Percentiles rank a stretch among this genome's conserved stretches.
These are phyloP conservation scores for Microtus richardsoni DNA, from an alignment of 2,113 vertebrate species.

Conservation along the genomic window DNA sequence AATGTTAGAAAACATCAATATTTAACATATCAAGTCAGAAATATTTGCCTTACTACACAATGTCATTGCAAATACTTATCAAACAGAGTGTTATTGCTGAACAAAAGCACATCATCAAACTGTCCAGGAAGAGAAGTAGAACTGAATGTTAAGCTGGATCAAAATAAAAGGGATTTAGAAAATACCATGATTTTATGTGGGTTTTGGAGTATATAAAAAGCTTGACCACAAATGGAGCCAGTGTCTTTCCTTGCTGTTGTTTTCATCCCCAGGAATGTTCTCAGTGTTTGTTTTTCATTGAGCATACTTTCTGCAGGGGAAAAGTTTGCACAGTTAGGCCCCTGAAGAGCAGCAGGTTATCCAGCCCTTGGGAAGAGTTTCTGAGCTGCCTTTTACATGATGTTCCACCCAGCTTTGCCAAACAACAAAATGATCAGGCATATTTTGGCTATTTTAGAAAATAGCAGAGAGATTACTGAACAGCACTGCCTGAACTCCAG, in stretches of 20 bases:
- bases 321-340: background rate
- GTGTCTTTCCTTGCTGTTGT: background rate
- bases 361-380: background rate
- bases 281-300: conserved; percentile 48
- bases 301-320: conserved; percentile 42
- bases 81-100: background rate
- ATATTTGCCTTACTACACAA: background rate
- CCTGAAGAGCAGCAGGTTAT: conserved; percentile 3
- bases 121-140: conserved; percentile 9
- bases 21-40: background rate
- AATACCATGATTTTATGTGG: background rate
- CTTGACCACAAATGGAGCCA: background rate
- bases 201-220: background rate
- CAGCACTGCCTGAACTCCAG: background rate
- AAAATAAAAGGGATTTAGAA: background rate
- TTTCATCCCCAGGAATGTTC: conserved; percentile 40
- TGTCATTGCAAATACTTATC: background rate
- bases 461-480: background rate
- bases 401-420: background rate
- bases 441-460: background rate
- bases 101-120: background rate
- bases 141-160: background rate
- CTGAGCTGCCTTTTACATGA: background rate
- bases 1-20: background rate
- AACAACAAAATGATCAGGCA: background rate